phyloP scores from a whole-genome alignment of 2,888 invertebrate species.

The Augochlorella aurata region DNA sequence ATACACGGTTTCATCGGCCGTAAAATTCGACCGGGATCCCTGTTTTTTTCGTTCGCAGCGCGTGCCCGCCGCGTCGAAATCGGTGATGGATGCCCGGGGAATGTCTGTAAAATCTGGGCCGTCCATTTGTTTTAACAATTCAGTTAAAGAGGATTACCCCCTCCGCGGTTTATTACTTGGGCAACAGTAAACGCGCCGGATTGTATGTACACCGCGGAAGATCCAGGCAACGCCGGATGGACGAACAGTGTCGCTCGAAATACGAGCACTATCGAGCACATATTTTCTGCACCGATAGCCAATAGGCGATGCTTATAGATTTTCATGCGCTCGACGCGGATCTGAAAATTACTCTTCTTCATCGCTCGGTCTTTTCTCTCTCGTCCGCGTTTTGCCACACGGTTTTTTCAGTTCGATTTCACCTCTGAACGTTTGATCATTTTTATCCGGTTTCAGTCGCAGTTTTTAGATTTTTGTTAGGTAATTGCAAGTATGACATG shows the following conservation, averaged over 20 bases:
- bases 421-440: too few relatives aligned
- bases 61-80: constrained; percentile 40
- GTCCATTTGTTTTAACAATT: constrained; percentile 51
- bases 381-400: too few relatives aligned
- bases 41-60: constrained; percentile 36
- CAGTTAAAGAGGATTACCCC: constrained; percentile 53
- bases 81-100: constrained; percentile 34
- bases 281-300: neutral
- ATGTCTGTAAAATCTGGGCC: constrained; percentile 50
- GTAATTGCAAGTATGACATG: neutral
- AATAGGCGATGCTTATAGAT: neutral
- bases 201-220: neutral
- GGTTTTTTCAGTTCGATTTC: too few relatives aligned
- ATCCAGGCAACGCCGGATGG: neutral
- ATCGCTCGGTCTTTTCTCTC: neutral
- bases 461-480: neutral
- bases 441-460: neutral
- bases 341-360: neutral
- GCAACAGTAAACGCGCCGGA: constrained; percentile 29
- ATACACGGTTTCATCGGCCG: constrained; percentile 44
- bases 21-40: constrained; percentile 41
- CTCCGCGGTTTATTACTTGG: constrained; percentile 43
- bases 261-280: neutral
- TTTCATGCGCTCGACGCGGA: neutral
- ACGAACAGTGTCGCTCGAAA: neutral